Base-by-base conservation (phyloP, 2,888 invertebrate species). In the Hyposoter dolosus region DNA sequence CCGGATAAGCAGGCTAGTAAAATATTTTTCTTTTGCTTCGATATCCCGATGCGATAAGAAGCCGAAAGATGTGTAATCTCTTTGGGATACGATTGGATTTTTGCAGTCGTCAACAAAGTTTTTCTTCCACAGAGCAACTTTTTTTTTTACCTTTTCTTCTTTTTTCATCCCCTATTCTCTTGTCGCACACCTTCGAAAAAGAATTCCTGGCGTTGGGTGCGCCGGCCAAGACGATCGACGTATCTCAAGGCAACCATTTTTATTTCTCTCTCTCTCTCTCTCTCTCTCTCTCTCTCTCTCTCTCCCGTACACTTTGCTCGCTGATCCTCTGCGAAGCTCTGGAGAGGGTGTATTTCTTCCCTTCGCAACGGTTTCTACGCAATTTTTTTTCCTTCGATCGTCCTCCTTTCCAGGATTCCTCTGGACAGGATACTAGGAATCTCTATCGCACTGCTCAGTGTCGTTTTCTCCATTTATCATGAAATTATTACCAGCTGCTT, bases 201-300 rank as follows among this genome's bases (percentile, higher is more conserved):
- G 43, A 43, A 56, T 45, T 45, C 68, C 50, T 28, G 28, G 60
- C 28, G 50, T 74, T 74, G 68, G 86, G 71, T 74, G 83, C 76
- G 69, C 82, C 85, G 71, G 56, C 65, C 79, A 66, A 71, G 63
- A 81, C 40, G 19, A 78, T 81, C 81, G 81, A 83, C 76, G 80
- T 83, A 81, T 86, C 80, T 83, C 71, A 40, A 60, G 74, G 72
- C 86, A 74, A 83, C 83, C 86, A 78, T 83, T 81, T 83, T 81
- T 76, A 45, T 47, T 35, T 40, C 6, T 43, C 19, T 23, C 35
- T 68, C 6, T 43, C 19, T 23, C 35, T 68, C 66, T 68, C 56
- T 45, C 10, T 12, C 47, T 40, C 6, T 43, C 19, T 23, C 35
- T 68, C 6, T 43, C 19, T 23, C 35, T 68, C 66, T 68, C 56